Percentiles rank a stretch among this genome's conserved stretches.
phyloP scores from a whole-genome alignment of 2,888 invertebrate species.

The Clistopyga incitator region DNA sequence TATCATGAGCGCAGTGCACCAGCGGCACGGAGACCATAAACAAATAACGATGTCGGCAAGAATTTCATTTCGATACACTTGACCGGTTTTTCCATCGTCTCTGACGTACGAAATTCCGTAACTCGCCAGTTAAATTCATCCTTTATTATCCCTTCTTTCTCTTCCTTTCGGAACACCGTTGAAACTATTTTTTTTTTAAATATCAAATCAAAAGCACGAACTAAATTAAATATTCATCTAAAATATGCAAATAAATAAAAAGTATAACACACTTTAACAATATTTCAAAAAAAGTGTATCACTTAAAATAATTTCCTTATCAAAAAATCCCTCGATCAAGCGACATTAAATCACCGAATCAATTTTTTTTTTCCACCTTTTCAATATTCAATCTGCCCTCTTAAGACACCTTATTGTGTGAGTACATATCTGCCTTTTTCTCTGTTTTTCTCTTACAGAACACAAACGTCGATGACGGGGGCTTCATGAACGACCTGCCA shows the following conservation, averaged over 20 bases:
- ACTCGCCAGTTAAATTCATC: not conserved
- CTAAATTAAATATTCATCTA: too few relatives aligned
- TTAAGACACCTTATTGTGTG: not conserved
- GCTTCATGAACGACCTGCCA: slow-evolving; percentile 95
- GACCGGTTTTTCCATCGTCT: slow-evolving; percentile 19
- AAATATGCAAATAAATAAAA: too few relatives aligned
- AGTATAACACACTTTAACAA: not conserved
- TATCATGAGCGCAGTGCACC: slow-evolving; percentile 20
- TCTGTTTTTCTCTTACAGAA: slow-evolving; percentile 86
- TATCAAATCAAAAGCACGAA: too few relatives aligned
- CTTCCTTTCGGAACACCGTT: too few relatives aligned
- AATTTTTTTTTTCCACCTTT: not conserved
- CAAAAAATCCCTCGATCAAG: not conserved
- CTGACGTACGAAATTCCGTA: slow-evolving; percentile 38
- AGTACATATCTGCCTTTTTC: slow-evolving; percentile 43
- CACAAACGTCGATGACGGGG: slow-evolving; percentile 94
- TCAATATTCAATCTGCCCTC: not conserved
- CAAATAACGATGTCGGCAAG: slow-evolving; percentile 64
- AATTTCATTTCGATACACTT: slow-evolving; percentile 69
- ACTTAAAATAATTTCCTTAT: not conserved
- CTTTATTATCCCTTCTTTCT: not conserved
- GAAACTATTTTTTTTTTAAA: too few relatives aligned
- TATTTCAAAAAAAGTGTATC: too few relatives aligned
- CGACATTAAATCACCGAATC: not conserved
- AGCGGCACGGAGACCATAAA: slow-evolving; percentile 18